Evolutionary conservation across 2,888 invertebrate genomes (phyloP), one percentile per base, ranked within the genome.

Genomic region (Eueremaeus valkanovi): DNA sequence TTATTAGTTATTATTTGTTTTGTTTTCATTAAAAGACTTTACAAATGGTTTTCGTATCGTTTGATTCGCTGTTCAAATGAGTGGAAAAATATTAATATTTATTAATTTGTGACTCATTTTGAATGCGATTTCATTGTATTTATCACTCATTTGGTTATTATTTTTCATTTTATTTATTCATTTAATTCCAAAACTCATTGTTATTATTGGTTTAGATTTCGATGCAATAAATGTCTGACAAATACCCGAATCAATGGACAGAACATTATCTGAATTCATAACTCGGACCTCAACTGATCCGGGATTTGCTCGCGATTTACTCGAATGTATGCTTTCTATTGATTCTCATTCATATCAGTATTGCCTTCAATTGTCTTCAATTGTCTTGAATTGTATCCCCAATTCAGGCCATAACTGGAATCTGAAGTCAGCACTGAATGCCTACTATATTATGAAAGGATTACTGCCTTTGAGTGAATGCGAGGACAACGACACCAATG

Each of bases 371-470:
- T n/a, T n/a, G n/a, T n/a, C n/a, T n/a, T n/a, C 33, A 42, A 72
- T 33, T 33, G 6, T 36, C 33, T 77, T 45, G 21, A 3, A 33
- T n/a, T n/a, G n/a, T n/a, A n/a, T n/a, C n/a, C n/a, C n/a, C n/a
- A n/a, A n/a, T 73, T 16, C 42, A 80, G 80, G 77, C 63, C 80
- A 80, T 73, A 76, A 77, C 24, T 80, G 80, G 80, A 78, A 80
- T 70, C 76, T 79, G 18, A 74, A 78, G 31, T 74, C 76, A 72
- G 79, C 80, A 27, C 70, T 80, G 3, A 78, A 79, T 31, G 79
- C 79, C 3, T 80, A 78, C 70, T 79, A 80, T 76, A 76, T 76
- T 27, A 77, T 80, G 78, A 80, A 79, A 72, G 79, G 78, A 27
- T 77, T 79, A 11, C 31, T 77, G n/a, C 77, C 78, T 11, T 74